These are phyloP conservation scores for Orientallactaga bullata DNA, from an alignment of 2,113 vertebrate species.

Conservation along the genomic window DNA sequence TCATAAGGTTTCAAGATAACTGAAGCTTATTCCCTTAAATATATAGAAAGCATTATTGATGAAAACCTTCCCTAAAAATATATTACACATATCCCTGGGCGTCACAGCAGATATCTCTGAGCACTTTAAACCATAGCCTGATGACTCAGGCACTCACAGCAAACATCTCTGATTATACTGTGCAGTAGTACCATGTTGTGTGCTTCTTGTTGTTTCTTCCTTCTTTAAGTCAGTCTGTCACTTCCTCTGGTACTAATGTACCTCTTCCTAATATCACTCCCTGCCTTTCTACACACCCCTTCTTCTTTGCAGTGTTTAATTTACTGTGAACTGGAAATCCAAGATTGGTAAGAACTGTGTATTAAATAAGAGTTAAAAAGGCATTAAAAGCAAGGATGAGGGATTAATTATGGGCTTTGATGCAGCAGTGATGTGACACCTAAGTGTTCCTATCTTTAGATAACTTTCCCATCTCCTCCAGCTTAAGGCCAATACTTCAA, in stretches of 20 bases:
- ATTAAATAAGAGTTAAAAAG: slow-evolving; percentile 66
- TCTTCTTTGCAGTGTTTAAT: slow-evolving; percentile 67
- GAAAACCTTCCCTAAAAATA: slow-evolving; percentile 28
- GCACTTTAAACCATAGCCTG: background rate
- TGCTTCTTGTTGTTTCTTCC: background rate
- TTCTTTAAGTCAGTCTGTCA: slow-evolving; percentile 63
- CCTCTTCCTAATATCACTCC: slow-evolving; percentile 57
- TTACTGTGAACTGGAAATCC: slow-evolving; percentile 63
- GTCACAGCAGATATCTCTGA: slow-evolving; percentile 52
- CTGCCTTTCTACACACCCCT: slow-evolving; percentile 55
- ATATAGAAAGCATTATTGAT: background rate
- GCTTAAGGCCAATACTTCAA: slow-evolving; percentile 60
- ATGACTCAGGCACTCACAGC: slow-evolving; percentile 47
- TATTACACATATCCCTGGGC: background rate
- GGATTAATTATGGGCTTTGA: slow-evolving; percentile 70
- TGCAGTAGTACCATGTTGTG: background rate
- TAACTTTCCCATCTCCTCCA: slow-evolving; percentile 67
- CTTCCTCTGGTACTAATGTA: slow-evolving; percentile 53
- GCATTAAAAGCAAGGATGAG: slow-evolving; percentile 55
- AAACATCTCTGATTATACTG: slow-evolving; percentile 55
- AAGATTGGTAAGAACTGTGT: slow-evolving; percentile 62
- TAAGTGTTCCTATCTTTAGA: slow-evolving; percentile 71
- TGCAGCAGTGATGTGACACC: slow-evolving; percentile 63
- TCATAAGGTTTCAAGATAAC: slow-evolving; percentile 34
- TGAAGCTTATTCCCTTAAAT: background rate